Conservation (phyloP, 1,140 invertebrate genomes). For the Euura saliciscinereae region DNA sequence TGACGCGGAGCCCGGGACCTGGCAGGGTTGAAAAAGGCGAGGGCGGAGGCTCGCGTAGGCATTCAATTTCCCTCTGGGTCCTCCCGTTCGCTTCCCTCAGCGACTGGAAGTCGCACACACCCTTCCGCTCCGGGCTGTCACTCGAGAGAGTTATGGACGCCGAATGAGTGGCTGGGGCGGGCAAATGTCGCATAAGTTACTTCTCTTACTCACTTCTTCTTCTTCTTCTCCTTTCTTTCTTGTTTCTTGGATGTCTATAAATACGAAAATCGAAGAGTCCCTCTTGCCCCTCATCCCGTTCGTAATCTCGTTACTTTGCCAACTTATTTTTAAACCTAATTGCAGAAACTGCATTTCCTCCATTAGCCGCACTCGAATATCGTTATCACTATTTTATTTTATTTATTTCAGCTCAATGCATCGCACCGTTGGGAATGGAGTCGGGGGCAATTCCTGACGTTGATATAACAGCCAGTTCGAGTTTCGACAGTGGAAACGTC, state of each 20-base stretch:
- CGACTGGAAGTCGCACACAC: constrained; percentile 37
- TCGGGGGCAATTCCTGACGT: constrained; percentile 71
- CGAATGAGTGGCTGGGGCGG: constrained; percentile 48
- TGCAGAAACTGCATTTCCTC: no score
- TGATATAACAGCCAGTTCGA: constrained; percentile 75
- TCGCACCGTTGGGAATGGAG: constrained; percentile 74
- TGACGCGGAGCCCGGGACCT: constrained; percentile 23
- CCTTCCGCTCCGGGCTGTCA: constrained; percentile 45
- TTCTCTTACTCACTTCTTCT: constrained; percentile 21
- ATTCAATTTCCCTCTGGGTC: constrained; percentile 39
- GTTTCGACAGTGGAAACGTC: constrained; percentile 74
- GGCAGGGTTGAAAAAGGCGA: not conserved
- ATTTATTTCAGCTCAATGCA: constrained; percentile 69
- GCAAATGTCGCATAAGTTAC: constrained; percentile 49
- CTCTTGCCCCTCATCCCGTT: not conserved
- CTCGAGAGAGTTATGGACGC: constrained; percentile 44
- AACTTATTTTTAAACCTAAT: no score
- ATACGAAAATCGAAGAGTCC: constrained; percentile 32
- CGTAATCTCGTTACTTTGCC: not conserved
- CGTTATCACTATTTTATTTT: constrained; percentile 25
- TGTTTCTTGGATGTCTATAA: constrained; percentile 46
- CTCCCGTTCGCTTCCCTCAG: not conserved
- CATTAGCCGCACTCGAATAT: constrained; percentile 17
- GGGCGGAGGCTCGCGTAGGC: constrained; percentile 18
- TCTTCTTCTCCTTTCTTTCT: constrained; percentile 21